Conservation (phyloP, 2,888 invertebrate species). For the Cataglyphis cursor region DNA sequence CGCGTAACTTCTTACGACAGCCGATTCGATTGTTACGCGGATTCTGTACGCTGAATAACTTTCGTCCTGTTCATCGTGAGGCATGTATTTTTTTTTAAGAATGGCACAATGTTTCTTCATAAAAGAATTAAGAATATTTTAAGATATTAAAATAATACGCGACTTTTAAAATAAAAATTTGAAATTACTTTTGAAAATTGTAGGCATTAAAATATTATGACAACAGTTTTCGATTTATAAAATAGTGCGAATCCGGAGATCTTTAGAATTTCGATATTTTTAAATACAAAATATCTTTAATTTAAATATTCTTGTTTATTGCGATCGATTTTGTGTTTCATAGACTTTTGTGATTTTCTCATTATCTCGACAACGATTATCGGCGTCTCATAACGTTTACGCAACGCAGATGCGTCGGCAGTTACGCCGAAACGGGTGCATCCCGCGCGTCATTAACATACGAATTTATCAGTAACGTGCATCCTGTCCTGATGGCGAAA, state of each 20-base stretch:
- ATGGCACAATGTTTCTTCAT: slow-evolving; percentile 26
- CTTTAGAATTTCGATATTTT: background rate
- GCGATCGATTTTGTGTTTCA: background rate
- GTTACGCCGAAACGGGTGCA: slow-evolving; percentile 58
- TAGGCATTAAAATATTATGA: background rate
- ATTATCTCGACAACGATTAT: slow-evolving; percentile 5
- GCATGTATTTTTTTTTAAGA: slow-evolving; percentile 57
- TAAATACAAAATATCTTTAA: slow-evolving; percentile 8
- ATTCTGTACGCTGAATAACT: slow-evolving; percentile 19
- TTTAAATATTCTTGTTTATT: background rate
- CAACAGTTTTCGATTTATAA: background rate
- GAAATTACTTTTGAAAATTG: background rate
- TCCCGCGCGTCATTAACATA: slow-evolving; percentile 63
- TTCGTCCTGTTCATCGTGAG: background rate
- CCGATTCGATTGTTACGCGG: slow-evolving; percentile 58
- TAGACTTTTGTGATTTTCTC: background rate
- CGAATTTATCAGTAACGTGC: slow-evolving; percentile 60
- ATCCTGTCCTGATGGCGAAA: slow-evolving; percentile 47
- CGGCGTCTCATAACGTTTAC: slow-evolving; percentile 23
- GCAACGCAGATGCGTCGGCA: slow-evolving; percentile 57
- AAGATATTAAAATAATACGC: background rate
- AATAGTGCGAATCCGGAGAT: background rate
- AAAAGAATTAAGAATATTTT: slow-evolving; percentile 30
- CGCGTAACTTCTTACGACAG: slow-evolving; percentile 68
- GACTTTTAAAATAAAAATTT: background rate